These are phyloP conservation scores for Colletes latitarsis DNA, from an alignment of 1,140 invertebrate genomes.

Conservation along the genomic window DNA sequence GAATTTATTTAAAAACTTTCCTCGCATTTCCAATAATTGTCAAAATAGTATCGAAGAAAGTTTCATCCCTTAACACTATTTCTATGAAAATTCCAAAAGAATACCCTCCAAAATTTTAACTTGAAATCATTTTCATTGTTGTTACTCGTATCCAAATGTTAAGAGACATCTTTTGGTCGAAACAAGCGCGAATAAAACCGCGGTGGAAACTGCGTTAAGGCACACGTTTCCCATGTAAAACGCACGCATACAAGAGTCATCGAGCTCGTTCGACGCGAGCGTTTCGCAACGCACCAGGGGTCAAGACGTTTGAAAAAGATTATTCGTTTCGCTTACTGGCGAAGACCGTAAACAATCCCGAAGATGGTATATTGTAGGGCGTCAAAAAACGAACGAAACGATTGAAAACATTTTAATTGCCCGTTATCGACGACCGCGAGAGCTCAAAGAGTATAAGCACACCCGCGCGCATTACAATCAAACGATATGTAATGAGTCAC, in stretches of 20 bases:
- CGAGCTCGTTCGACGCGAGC: background rate
- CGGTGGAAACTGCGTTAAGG: no score
- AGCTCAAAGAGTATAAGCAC: background rate
- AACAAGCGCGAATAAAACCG: no score
- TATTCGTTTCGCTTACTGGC: background rate
- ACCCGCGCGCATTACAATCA: conserved; percentile 5
- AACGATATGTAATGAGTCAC: background rate
- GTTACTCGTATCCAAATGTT: no score
- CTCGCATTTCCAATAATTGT: no score
- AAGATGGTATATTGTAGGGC: background rate
- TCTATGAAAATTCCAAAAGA: no score
- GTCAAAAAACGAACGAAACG: conserved; percentile 25
- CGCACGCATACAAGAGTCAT: background rate
- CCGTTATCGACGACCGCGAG: conserved; percentile 32
- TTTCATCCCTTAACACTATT: no score
- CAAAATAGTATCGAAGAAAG: no score
- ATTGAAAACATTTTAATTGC: conserved; percentile 55
- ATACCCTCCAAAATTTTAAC: no score
- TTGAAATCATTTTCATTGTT: no score
- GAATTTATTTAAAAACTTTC: no score
- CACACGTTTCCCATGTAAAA: background rate
- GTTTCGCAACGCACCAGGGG: conserved; percentile 9
- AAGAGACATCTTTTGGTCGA: no score
- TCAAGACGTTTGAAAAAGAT: conserved; percentile 7
- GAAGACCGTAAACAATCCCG: conserved; percentile 14